Percentiles rank a stretch among this genome's conserved stretches.
Conservation (phyloP, 2,113 vertebrate genomes). For the Bothrops jararaca region DNA sequence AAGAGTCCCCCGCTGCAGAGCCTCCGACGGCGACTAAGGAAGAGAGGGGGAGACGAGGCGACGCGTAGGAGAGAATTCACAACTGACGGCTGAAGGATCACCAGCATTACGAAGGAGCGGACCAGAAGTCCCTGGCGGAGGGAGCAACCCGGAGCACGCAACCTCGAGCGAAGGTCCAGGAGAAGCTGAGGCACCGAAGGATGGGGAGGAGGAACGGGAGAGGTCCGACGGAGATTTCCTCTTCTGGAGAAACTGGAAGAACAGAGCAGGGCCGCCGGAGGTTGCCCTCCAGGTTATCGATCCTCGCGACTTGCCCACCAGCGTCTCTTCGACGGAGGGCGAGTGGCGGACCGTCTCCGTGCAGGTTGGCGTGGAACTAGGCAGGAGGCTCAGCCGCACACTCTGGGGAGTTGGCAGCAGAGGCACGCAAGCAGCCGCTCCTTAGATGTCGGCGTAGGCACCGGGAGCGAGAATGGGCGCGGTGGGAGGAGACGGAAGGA, state of each 20-base stretch:
- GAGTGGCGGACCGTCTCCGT: background rate
- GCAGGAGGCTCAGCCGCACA: background rate
- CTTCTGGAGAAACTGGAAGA: background rate
- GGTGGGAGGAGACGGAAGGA: background rate
- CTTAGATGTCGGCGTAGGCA: background rate
- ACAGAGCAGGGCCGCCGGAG: accelerated
- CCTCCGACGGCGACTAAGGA: background rate
- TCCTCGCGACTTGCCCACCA: background rate
- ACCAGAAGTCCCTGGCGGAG: background rate
- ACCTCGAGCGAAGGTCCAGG: accelerated
- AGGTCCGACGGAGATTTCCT: background rate
- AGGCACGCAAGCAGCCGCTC: background rate
- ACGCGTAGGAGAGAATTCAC: background rate
- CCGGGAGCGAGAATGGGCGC: background rate
- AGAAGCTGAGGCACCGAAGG: accelerated
- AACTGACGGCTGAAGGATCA: background rate
- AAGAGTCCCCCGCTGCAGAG: background rate
- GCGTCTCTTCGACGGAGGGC: background rate
- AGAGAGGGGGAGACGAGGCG: background rate
- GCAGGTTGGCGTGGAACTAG: background rate
- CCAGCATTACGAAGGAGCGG: background rate
- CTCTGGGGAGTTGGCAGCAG: background rate
- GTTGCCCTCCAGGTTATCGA: accelerated
- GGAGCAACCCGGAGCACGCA: background rate
- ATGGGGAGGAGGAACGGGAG: accelerated